phyloP scores from a whole-genome alignment of 2,888 invertebrate genomes.

The Phaonia tiefii region DNA sequence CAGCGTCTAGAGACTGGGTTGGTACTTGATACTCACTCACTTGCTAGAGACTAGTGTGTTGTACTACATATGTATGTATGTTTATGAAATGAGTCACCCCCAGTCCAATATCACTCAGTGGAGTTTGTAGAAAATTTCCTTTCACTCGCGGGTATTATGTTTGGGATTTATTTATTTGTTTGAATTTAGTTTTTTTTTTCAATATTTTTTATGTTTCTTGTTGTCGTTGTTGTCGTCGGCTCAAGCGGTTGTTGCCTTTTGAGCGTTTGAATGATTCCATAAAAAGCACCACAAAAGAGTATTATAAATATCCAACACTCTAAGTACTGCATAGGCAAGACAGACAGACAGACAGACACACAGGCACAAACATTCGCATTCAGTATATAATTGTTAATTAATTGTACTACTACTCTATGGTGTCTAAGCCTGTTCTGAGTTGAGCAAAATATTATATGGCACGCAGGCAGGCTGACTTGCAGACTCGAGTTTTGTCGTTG shows the following conservation, averaged over 20 bases:
- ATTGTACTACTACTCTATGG: constrained; percentile 24
- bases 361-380: neutral
- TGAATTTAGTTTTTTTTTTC: neutral
- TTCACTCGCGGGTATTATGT: constrained; percentile 15
- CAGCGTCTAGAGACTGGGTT: neutral
- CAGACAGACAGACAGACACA: neutral
- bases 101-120: neutral
- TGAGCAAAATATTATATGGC: constrained; percentile 22
- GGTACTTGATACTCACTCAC: neutral
- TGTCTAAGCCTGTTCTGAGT: constrained; percentile 11
- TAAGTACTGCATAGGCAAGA: no score
- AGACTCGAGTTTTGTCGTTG: neutral
- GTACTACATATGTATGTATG: neutral
- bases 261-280: neutral
- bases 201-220: neutral
- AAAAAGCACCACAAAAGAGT: no score
- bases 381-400: constrained; percentile 29
- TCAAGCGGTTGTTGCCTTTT: constrained; percentile 25
- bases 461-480: neutral
- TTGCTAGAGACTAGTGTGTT: no score
- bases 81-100: constrained; percentile 11
- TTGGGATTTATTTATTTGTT: neutral
- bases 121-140: constrained; percentile 10
- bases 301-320: no score
- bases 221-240: neutral